phyloP scores from a whole-genome alignment of 2,888 invertebrate species.

The Pristionchus mayeri region DNA sequence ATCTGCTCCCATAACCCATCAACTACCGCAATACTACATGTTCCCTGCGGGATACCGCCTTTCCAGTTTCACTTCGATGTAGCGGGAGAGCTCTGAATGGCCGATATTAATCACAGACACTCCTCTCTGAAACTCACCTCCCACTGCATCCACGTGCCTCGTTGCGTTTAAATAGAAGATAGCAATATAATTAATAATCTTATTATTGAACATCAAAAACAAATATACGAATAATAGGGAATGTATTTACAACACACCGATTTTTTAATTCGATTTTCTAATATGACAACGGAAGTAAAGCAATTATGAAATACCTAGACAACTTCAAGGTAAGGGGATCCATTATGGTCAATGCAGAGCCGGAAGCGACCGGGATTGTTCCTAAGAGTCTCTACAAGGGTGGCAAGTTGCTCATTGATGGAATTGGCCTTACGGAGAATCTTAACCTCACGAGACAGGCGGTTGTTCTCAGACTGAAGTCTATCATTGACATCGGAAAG shows the following conservation, averaged over 20 bases:
- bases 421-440: slow-evolving; percentile 22
- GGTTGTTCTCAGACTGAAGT: slow-evolving; percentile 29
- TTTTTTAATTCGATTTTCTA: not conserved
- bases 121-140: not conserved
- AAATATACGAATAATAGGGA: not conserved
- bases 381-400: slow-evolving; percentile 1
- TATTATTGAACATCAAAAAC: not conserved
- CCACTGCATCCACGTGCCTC: not conserved
- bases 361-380: slow-evolving; percentile 30
- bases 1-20: not conserved
- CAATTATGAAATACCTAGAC: not conserved
- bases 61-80: not conserved
- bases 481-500: slow-evolving; percentile 51
- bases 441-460: slow-evolving; percentile 21
- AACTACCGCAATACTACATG: not conserved
- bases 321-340: slow-evolving; percentile 35
- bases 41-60: not conserved
- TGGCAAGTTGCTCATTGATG: slow-evolving; percentile 14
- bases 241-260: slow-evolving; percentile 42
- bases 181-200: not conserved
- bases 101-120: not conserved
- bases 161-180: not conserved
- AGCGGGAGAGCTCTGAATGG: slow-evolving; percentile 27
- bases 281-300: not conserved
- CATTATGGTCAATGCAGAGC: slow-evolving; percentile 7